These are phyloP conservation scores for Pollenia labialis DNA, from an alignment of 2,888 invertebrate genomes.

Conservation along the genomic window DNA sequence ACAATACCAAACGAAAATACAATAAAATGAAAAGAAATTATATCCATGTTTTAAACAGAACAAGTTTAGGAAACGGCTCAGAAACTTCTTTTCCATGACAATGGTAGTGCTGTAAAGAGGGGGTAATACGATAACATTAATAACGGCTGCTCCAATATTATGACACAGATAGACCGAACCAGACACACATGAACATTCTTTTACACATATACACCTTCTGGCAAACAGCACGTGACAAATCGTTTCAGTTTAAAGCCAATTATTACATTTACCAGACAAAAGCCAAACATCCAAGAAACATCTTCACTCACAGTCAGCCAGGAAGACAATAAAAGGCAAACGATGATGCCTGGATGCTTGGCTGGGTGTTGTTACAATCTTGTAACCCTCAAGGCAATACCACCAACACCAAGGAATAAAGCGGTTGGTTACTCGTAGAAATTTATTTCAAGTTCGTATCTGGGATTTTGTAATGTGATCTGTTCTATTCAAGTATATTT, in stretches of 20 bases:
- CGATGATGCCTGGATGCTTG: constrained; percentile 7
- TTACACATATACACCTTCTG: constrained; percentile 12
- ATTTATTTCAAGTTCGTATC: constrained; percentile 49
- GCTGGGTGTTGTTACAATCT: constrained; percentile 29
- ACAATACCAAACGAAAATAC: constrained; percentile 34
- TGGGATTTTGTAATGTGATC: constrained; percentile 67
- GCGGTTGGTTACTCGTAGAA: constrained; percentile 21
- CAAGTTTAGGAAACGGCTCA: constrained; percentile 52
- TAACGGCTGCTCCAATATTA: constrained; percentile 45
- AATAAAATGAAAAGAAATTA: constrained; percentile 37
- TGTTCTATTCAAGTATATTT: constrained; percentile 48
- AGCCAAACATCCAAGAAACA: constrained; percentile 27
- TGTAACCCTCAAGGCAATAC: constrained; percentile 59
- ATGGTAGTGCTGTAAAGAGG: background rate
- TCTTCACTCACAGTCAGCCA: background rate
- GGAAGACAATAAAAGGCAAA: constrained; percentile 36
- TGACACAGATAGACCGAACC: background rate
- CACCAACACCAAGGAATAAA: constrained; percentile 39
- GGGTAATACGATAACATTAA: constrained; percentile 65
- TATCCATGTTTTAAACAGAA: constrained; percentile 23
- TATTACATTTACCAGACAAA: constrained; percentile 70
- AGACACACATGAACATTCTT: constrained; percentile 12
- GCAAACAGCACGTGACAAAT: constrained; percentile 75
- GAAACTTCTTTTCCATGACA: background rate
- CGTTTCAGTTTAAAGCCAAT: constrained; percentile 75